Base-by-base conservation (phyloP, 2,888 invertebrate species). In the Malacosoma neustria region DNA sequence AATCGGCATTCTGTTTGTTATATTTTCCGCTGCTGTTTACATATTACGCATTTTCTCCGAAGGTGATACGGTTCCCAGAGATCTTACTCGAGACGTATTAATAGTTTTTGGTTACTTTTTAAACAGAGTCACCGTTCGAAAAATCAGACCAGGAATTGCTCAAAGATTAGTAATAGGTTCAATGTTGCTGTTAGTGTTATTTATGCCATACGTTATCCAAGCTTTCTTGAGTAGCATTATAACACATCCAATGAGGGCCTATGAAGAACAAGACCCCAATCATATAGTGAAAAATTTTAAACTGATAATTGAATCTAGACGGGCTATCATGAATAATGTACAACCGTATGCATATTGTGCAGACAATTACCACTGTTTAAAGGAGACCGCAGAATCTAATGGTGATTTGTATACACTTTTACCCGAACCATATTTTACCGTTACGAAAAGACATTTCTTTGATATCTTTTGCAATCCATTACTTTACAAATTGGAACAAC, bases 51-150 rank as follows among this genome's bases (percentile, higher is more conserved):
- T 63, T 37, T 68, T 68, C 45, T 39, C 48, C 6, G 34, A 36
- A 1, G 11, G 13, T 3, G 14, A 36, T 1, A 46, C 5, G 15
- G 4, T 15, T 15, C 15, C 5, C 5, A 15, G 36, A 13, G 57
- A 61, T 41, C 9, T 43, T 11, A 14, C 41, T 1, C 48, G 55
- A 5, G 48, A 56, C 9, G 29, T 57, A 12, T 36, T 68, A 15
- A 37, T 54, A 4, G 49, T 65, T 5, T 53, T 54, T 29, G 69
- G 70, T 31, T 59, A 53, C 32, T 55, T 66, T 39, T 40, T 63
- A 3, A 58, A 57, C 44, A 66, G 54, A 36, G 37, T 35, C 2
- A 33, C 14, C n/a, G 32, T 50, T 2, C 42, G 14, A 5, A 40
- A 48, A 5, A 42, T 47, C 14, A 44, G 41, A 29, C 11, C 39